Base-by-base conservation (phyloP, 2,797 vertebrate genomes). In the Coregonus sp. region DNA sequence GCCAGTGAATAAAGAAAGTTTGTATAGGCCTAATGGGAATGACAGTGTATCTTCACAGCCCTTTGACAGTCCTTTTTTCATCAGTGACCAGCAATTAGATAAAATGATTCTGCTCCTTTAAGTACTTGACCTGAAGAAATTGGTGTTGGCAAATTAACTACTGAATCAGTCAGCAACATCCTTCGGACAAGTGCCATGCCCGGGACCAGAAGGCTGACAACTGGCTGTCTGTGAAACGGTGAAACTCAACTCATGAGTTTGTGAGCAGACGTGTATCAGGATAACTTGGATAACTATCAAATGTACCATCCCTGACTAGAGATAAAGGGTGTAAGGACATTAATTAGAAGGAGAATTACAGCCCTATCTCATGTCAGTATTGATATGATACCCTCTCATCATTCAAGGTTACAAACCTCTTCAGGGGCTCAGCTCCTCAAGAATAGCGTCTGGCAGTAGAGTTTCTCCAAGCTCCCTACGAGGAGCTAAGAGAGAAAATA, bases 321-420 rank as follows among this genome's bases (percentile, higher is more conserved):
- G 56, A 20, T n/a, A 20, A 59, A 59, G 18, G 56, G 52, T 47
- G 16, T 18, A 54, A 2, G 54, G n/a, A 61, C 5, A 4, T 11
- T n/a, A 25, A 1, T 61, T 20, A 11, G n/a, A 7, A 61, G n/a
- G n/a, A 20, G 1, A 61, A 61, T 61, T 20, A 1, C 20, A 61
- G 20, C 7, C 59, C 20, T 25, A 25, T 61, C 20, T 61, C 7
- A 47, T 70, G 40, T 20, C 16, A 18, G 35, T 29, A 11, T 50
- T 20, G 37, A 50, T 47, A 11, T 47, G 16, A 70, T 47, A 50
- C 40, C 69, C 67, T 40, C 67, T 69, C 67, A 69, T 69, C 37
- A 25, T 50, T 12, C 12, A 11, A 11, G 18, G 35, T 40, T 4
- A 20, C 69, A 70, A 50, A 50, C 35, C 69, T 50, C 40, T 50